Evolutionary conservation across 2,888 invertebrate genomes (phyloP).

Genomic region (Pristionchus fissidentatus): DNA sequence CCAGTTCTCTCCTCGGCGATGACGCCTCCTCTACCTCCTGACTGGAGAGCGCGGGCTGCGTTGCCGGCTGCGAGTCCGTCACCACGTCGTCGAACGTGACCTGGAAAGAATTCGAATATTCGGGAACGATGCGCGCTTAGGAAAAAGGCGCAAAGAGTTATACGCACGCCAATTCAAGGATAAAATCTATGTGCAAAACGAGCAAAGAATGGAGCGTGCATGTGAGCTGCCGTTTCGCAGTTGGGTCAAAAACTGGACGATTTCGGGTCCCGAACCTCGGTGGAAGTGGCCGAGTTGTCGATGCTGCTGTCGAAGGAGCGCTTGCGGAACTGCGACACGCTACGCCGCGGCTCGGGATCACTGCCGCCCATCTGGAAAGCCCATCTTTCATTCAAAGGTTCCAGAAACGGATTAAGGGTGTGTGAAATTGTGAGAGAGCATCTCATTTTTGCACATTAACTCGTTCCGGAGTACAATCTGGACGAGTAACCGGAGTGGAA

Average conservation of each 20-base stretch:
- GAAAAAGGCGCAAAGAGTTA: neutral
- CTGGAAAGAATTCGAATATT: neutral
- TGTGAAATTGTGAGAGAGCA: too few species aligned
- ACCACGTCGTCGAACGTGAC: constrained; percentile 23
- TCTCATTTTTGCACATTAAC: too few species aligned
- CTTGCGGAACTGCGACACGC: constrained; percentile 12
- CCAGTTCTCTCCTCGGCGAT: neutral
- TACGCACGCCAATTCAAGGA: too few species aligned
- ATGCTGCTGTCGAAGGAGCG: neutral
- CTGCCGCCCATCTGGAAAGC: constrained; percentile 36
- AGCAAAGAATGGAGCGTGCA: neutral
- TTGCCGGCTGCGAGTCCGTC: neutral
- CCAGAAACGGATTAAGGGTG: too few species aligned
- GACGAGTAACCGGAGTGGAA: too few species aligned
- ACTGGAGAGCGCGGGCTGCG: constrained; percentile 32
- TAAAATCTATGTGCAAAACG: neutral
- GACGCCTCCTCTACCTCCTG: constrained; percentile 7
- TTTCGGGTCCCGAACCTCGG: neutral
- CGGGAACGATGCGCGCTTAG: neutral
- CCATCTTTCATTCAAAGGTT: too few species aligned
- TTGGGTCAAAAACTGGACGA: neutral
- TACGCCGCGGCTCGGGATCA: constrained; percentile 10
- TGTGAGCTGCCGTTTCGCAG: too few species aligned
- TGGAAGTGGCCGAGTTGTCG: constrained; percentile 15
- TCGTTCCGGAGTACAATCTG: too few species aligned